Conservation (phyloP, 2,797 vertebrate species). For the Nyctalus aviator region DNA sequence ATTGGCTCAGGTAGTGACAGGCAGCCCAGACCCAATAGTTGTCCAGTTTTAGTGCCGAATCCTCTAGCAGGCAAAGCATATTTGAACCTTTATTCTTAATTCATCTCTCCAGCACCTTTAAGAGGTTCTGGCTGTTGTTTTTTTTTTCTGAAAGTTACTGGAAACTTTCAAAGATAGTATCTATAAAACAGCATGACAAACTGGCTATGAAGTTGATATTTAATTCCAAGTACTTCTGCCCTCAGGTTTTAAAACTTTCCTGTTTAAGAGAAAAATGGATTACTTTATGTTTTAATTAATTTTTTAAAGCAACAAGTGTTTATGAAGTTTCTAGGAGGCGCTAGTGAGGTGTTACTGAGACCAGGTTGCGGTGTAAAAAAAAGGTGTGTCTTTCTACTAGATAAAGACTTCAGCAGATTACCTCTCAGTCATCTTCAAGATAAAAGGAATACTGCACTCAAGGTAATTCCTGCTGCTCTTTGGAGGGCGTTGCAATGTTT, state of each 20-base stretch:
- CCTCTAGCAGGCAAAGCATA: conserved; percentile 44
- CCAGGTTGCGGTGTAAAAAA: background rate
- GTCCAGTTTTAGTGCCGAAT: background rate
- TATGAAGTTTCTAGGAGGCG: background rate
- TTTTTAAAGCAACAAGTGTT: background rate
- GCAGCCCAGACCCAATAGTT: no score
- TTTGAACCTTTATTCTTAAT: conserved; percentile 54
- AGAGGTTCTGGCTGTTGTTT: background rate
- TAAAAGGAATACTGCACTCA: background rate
- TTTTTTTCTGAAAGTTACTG: background rate
- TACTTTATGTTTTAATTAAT: conserved; percentile 10
- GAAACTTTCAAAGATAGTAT: conserved; percentile 62
- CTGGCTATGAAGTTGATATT: conserved; percentile 9
- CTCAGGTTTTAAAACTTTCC: conserved; percentile 7
- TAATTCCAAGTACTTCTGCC: conserved; percentile 36
- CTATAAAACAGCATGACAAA: conserved; percentile 9
- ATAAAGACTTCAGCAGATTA: background rate
- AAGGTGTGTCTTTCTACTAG: background rate
- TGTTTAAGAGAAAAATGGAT: background rate
- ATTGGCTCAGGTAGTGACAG: no score
- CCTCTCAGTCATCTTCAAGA: background rate
- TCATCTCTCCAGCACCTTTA: background rate
- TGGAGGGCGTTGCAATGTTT: background rate
- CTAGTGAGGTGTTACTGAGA: background rate
- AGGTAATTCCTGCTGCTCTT: background rate